Conservation (phyloP, 53 echinoderm and acorn worm species). For the Pentamera pediparva region DNA sequence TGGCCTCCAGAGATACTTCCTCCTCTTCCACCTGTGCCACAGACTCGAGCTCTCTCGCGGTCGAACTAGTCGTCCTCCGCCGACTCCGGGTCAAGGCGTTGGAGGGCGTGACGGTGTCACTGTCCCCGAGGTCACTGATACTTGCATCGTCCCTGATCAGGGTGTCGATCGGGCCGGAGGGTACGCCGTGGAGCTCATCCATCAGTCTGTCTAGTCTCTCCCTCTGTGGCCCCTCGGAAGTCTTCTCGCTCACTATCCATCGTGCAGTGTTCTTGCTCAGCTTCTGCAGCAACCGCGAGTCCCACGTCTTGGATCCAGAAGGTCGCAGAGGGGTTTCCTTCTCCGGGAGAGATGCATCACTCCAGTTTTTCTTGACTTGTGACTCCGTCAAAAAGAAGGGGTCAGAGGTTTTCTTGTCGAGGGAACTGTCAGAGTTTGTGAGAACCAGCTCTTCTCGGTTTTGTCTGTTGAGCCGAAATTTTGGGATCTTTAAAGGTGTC, state of each 20-base stretch:
- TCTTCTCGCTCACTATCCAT: slow-evolving; percentile 89
- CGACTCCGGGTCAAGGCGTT: neutral
- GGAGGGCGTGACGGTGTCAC: slow-evolving; percentile 4
- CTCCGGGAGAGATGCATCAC: slow-evolving; percentile 23
- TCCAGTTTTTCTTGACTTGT: neutral
- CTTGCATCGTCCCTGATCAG: slow-evolving; percentile 85
- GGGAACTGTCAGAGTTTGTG: neutral
- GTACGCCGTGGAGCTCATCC: slow-evolving; percentile 61
- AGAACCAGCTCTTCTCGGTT: slow-evolving; percentile 43
- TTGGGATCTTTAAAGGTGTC: slow-evolving; percentile 50
- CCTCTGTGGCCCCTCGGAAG: slow-evolving; percentile 69
- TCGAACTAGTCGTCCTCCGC: neutral
- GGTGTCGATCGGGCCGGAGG: slow-evolving; percentile 59
- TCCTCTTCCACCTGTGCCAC: neutral
- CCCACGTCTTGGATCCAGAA: slow-evolving; percentile 70
- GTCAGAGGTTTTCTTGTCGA: neutral
- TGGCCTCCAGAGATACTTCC: neutral
- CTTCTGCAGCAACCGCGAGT: slow-evolving; percentile 74
- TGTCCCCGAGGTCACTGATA: slow-evolving; percentile 62
- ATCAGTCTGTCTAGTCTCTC: slow-evolving; percentile 75
- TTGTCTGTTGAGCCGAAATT: slow-evolving; percentile 14
- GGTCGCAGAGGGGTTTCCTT: slow-evolving; percentile 12
- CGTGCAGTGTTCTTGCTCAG: slow-evolving; percentile 94
- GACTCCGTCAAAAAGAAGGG: slow-evolving; percentile 44
- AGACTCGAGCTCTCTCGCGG: too few relatives aligned